A percentile compares a stretch with the other conserved stretches of the same genome.
Conservation (phyloP, 2,113 vertebrate genomes). For the Labeo rohita region DNA sequence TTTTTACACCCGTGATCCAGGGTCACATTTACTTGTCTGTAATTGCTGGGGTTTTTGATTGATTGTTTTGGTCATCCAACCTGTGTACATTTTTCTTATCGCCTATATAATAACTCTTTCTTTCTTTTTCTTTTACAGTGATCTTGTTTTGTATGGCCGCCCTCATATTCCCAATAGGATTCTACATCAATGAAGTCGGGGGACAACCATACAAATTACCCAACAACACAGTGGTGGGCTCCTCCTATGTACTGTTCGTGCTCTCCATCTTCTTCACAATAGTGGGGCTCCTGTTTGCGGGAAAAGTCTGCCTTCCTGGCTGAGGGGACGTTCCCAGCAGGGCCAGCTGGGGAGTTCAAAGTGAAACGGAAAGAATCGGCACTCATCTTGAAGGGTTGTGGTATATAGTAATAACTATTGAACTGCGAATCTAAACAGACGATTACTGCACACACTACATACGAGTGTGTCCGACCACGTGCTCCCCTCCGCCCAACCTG, state of each 20-base stretch:
- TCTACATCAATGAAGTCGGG: slow-evolving; percentile 96
- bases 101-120: slow-evolving; percentile 35
- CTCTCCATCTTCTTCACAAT: slow-evolving; percentile 99
- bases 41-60: no score
- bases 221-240: slow-evolving; percentile 99
- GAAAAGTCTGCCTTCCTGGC: slow-evolving; percentile 98
- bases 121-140: slow-evolving; percentile 66
- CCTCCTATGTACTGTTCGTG: slow-evolving; percentile 98
- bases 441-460: slow-evolving; percentile 9
- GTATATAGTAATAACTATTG: slow-evolving; percentile 9
- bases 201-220: slow-evolving; percentile 98
- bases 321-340: slow-evolving; percentile 75
- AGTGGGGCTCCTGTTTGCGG: slow-evolving; percentile 99
- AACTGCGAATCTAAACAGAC: slow-evolving; percentile 25
- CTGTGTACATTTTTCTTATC: no score
- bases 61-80: no score
- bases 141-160: slow-evolving; percentile 99
- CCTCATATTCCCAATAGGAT: slow-evolving; percentile 90
- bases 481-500: slow-evolving; percentile 39
- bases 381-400: slow-evolving; percentile 1
- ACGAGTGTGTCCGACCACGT: background rate
- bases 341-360: slow-evolving; percentile 62
- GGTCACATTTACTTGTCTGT: no score
- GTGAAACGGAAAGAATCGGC: slow-evolving; percentile 29
- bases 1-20: no score